These are phyloP conservation scores for Delphinus delphis DNA, from an alignment of 2,113 vertebrate genomes.

Conservation along the genomic window DNA sequence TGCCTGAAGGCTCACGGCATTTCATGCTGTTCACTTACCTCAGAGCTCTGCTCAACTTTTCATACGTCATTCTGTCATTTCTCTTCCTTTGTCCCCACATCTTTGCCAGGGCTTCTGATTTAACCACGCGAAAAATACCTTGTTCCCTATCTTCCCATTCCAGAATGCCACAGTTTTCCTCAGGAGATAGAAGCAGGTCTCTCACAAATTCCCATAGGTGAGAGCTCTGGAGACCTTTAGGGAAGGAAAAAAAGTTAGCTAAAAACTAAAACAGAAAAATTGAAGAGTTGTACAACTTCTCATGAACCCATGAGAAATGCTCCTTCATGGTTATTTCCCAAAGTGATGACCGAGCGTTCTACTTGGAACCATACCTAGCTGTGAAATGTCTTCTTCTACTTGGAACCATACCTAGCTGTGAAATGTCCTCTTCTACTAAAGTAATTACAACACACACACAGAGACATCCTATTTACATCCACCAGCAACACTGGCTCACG, in stretches of 20 bases:
- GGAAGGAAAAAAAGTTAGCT: neutral
- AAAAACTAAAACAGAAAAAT: neutral
- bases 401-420: neutral
- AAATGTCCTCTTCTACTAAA: neutral
- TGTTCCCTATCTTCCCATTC: slow-evolving; percentile 83
- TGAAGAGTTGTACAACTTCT: neutral
- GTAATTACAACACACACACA: neutral
- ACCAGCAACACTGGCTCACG: fast-evolving
- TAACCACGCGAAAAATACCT: slow-evolving; percentile 82
- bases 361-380: neutral
- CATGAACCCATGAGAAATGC: neutral
- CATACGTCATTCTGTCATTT: slow-evolving; percentile 82
- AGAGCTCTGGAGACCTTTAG: slow-evolving; percentile 80
- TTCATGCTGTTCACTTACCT: slow-evolving; percentile 51
- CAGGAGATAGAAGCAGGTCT: slow-evolving; percentile 82
- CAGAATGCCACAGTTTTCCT: slow-evolving; percentile 80
- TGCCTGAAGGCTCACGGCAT: neutral
- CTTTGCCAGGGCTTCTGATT: slow-evolving; percentile 83
- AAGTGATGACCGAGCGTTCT: fast-evolving
- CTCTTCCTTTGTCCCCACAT: slow-evolving; percentile 85
- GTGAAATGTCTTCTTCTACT: neutral
- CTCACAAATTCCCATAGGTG: slow-evolving; percentile 84
- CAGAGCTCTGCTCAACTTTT: slow-evolving; percentile 83
- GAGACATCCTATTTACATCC: neutral
- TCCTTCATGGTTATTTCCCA: neutral